Evolutionary conservation across 2,797 vertebrate species (phyloP).

Genomic region (Eutrigla gurnardus): DNA sequence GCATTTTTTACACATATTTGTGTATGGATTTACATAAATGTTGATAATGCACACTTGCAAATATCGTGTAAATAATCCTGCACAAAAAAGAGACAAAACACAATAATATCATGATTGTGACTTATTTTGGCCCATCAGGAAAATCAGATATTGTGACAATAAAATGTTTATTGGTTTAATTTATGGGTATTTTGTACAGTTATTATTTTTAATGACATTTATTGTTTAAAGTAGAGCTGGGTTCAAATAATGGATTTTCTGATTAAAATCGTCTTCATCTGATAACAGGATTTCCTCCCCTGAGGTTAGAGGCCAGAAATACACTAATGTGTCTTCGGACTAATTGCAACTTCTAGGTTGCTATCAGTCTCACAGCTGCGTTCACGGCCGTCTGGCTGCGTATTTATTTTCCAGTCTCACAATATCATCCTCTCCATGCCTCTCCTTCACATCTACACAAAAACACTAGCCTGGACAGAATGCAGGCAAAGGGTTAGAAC

Average conservation of each 20-base stretch:
- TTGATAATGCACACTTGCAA: not conserved
- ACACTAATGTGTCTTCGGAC: too few species aligned
- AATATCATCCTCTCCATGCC: too few species aligned
- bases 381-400: too few species aligned
- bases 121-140: not conserved
- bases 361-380: too few species aligned
- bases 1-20: not conserved
- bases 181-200: not conserved
- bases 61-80: not conserved
- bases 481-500: not conserved
- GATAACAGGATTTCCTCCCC: too few species aligned
- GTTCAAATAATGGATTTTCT: too few species aligned
- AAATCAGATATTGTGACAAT: not conserved
- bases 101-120: too few species aligned
- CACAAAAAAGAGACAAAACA: too few species aligned
- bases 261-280: too few species aligned
- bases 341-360: too few species aligned
- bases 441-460: not conserved
- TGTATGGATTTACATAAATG: not conserved
- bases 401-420: not conserved
- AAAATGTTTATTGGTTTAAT: not conserved
- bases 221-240: too few species aligned
- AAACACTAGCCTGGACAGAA: not conserved
- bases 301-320: too few species aligned
- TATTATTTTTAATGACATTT: not conserved